Evolutionary conservation across 2,888 invertebrate genomes (phyloP).

Genomic region (Oxycera nigricornis): DNA sequence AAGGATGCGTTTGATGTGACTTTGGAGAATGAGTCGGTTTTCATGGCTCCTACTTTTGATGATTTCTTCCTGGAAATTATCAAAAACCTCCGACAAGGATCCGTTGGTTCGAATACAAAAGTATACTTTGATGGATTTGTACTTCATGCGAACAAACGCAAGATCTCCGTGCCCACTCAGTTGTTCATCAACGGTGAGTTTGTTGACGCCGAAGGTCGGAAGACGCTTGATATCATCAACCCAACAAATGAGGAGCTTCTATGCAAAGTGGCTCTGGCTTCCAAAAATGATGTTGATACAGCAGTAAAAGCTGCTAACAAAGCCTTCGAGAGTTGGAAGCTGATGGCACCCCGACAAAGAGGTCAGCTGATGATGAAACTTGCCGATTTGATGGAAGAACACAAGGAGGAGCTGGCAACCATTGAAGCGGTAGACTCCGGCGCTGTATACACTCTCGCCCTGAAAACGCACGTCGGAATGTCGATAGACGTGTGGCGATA

Average conservation of each 20-base stretch:
- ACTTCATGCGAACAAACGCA: constrained; percentile 82
- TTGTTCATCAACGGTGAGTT: constrained; percentile 92
- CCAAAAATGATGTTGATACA: constrained; percentile 80
- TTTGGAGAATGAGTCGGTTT: constrained; percentile 88
- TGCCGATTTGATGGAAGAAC: constrained; percentile 93
- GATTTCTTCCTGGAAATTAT: constrained; percentile 79
- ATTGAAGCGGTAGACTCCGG: constrained; percentile 94
- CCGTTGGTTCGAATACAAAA: constrained; percentile 65
- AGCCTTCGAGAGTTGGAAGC: constrained; percentile 95
- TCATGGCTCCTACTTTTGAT: constrained; percentile 88
- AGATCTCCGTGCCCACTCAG: constrained; percentile 86
- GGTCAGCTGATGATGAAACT: constrained; percentile 84
- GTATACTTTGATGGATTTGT: constrained; percentile 74
- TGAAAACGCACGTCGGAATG: constrained; percentile 98
- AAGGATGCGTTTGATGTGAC: constrained; percentile 79
- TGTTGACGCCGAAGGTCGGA: constrained; percentile 75
- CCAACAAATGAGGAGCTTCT: constrained; percentile 85
- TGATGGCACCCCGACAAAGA: constrained; percentile 90
- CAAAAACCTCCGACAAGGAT: constrained; percentile 70
- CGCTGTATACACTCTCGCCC: constrained; percentile 93
- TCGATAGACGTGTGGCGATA: constrained; percentile 97
- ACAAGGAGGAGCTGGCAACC: constrained; percentile 94
- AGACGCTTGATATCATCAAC: constrained; percentile 74
- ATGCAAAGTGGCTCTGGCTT: constrained; percentile 77
- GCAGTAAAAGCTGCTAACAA: constrained; percentile 88